Evolutionary conservation across 1,140 invertebrate genomes (phyloP).

Genomic region (Yoshiicerus persimilis): DNA sequence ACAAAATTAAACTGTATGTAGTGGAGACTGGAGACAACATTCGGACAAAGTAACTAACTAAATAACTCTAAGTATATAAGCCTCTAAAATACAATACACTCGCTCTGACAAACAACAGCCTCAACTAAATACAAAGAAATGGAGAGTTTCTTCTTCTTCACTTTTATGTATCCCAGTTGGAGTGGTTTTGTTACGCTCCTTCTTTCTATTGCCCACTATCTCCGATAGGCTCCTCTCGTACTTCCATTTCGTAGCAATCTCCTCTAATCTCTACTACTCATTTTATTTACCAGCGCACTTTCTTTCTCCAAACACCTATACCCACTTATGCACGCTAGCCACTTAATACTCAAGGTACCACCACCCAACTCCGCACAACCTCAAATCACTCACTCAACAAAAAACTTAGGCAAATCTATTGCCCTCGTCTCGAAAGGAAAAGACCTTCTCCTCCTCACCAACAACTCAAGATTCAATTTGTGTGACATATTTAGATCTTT

Average conservation of each 20-base stretch:
- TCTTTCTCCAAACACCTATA: background rate
- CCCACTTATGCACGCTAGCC: background rate
- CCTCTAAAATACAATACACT: background rate
- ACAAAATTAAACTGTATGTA: background rate
- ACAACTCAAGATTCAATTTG: background rate
- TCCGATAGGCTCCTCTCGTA: background rate
- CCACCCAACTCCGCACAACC: background rate
- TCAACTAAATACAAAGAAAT: slow-evolving; percentile 4
- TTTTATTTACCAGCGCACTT: background rate
- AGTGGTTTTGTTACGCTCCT: background rate
- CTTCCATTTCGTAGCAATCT: background rate
- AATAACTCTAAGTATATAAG: background rate
- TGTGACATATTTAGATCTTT: too few relatives aligned
- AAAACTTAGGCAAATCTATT: too few relatives aligned
- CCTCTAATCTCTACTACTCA: background rate
- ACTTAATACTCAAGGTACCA: background rate
- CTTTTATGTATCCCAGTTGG: background rate
- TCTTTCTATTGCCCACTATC: background rate
- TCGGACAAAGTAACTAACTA: background rate
- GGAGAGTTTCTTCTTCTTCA: background rate
- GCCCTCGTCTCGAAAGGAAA: too few relatives aligned
- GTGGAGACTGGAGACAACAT: background rate
- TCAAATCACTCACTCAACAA: background rate
- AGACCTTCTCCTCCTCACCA: too few relatives aligned
- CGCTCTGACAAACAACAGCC: background rate